Conservation (phyloP, 1,140 invertebrate genomes). For the Polypedilum vanderplanki region DNA sequence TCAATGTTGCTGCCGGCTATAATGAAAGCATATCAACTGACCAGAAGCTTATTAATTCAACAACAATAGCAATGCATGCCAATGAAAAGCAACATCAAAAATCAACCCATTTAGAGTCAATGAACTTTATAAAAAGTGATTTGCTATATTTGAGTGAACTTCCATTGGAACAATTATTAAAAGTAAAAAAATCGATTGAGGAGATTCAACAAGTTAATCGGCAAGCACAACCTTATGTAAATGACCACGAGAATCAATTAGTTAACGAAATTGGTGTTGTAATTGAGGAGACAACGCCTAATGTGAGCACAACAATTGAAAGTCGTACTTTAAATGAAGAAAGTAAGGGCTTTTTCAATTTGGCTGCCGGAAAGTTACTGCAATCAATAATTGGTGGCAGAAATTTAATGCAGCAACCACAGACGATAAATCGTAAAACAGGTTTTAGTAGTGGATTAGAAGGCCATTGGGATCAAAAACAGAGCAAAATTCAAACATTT, state of each 20-base stretch:
- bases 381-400: conserved; percentile 5
- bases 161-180: conserved; percentile 46
- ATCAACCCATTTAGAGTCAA: background rate
- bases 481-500: conserved; percentile 54
- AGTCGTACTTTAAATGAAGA: background rate
- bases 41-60: background rate
- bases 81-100: background rate
- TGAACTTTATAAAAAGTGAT: conserved; percentile 41
- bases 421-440: background rate
- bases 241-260: background rate
- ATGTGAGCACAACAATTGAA: background rate
- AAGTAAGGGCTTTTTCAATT: too few species aligned
- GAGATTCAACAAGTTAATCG: conserved; percentile 29
- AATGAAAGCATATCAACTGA: background rate
- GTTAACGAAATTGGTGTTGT: background rate
- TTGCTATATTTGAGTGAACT: conserved; percentile 48
- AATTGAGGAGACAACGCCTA: conserved; percentile 21
- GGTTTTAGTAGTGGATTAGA: conserved; percentile 30
- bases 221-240: background rate
- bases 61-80: background rate
- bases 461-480: conserved; percentile 44
- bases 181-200: conserved; percentile 43
- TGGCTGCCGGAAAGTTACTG: background rate
- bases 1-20: background rate
- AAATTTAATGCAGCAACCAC: background rate